phyloP scores from a whole-genome alignment of 1,140 invertebrate genomes.

The Trichogramma pretiosum region DNA sequence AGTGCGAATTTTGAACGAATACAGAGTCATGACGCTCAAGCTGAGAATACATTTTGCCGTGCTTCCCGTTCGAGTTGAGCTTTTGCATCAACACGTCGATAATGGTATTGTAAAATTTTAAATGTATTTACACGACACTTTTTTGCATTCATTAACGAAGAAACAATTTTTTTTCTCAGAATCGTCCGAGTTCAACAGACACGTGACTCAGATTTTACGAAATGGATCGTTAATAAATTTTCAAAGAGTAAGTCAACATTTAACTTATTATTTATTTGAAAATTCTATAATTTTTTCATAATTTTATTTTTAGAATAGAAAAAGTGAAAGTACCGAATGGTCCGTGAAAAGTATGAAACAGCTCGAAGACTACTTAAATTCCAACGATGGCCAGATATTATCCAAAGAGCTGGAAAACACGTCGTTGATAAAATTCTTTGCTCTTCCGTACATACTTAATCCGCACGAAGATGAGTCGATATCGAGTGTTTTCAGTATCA shows the following conservation, averaged over 20 bases:
- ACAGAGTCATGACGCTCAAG: constrained; percentile 27
- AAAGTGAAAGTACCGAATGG: constrained; percentile 4
- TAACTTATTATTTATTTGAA: not conserved
- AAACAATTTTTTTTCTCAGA: too few species aligned
- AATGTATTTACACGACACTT: too few species aligned
- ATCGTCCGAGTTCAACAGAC: too few species aligned
- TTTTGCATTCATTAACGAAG: too few species aligned
- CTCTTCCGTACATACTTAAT: constrained; percentile 50
- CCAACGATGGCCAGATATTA: constrained; percentile 32
- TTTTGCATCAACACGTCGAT: constrained; percentile 8
- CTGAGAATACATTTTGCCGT: constrained; percentile 27
- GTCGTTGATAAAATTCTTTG: constrained; percentile 52
- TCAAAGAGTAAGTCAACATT: too few species aligned
- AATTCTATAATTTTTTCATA: not conserved
- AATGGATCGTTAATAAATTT: too few species aligned
- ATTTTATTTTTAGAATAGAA: constrained; percentile 4
- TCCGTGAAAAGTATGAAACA: constrained; percentile 37
- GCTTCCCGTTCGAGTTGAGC: constrained; percentile 21
- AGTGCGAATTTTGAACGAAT: constrained; percentile 21
- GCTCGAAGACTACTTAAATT: constrained; percentile 48
- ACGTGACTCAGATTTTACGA: too few species aligned
- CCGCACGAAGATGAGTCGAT: constrained; percentile 50
- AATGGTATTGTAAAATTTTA: constrained; percentile 17
- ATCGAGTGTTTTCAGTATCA: constrained; percentile 47
- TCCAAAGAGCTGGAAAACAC: constrained; percentile 46